Conservation (phyloP, 1,140 invertebrate species). For the Pseudoatta argentina region DNA sequence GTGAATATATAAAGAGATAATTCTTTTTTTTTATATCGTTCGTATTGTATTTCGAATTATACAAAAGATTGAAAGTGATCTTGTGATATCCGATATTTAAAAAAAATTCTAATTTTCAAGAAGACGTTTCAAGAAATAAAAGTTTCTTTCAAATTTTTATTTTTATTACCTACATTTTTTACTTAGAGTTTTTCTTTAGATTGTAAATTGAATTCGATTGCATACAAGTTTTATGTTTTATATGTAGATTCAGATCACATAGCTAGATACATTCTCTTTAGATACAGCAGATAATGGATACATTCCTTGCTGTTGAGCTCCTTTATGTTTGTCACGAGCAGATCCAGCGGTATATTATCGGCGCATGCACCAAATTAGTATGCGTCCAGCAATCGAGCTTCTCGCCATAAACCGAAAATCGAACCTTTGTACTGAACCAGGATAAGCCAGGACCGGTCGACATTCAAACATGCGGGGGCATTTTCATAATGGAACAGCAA, state of each 20-base stretch:
- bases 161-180: background rate
- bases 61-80: background rate
- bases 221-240: background rate
- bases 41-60: background rate
- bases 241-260: background rate
- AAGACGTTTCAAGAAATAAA: background rate
- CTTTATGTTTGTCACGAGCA: slow-evolving; percentile 42
- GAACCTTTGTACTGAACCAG: slow-evolving; percentile 47
- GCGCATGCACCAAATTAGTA: slow-evolving; percentile 49
- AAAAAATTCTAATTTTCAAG: background rate
- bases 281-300: background rate
- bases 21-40: slow-evolving; percentile 1
- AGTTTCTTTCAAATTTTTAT: background rate
- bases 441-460: background rate
- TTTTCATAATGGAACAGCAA: slow-evolving; percentile 54
- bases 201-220: background rate
- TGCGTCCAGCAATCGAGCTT: slow-evolving; percentile 25
- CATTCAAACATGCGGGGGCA: slow-evolving; percentile 30
- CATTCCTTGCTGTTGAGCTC: background rate
- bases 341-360: slow-evolving; percentile 54
- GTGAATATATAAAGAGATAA: background rate
- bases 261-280: background rate
- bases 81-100: background rate
- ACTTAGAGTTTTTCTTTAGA: background rate
- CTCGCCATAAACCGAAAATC: slow-evolving; percentile 63